Evolutionary conservation across 2,888 invertebrate genomes (phyloP), one percentile per base, ranked within the genome.

Genomic region (Auanema freiburgensis): DNA sequence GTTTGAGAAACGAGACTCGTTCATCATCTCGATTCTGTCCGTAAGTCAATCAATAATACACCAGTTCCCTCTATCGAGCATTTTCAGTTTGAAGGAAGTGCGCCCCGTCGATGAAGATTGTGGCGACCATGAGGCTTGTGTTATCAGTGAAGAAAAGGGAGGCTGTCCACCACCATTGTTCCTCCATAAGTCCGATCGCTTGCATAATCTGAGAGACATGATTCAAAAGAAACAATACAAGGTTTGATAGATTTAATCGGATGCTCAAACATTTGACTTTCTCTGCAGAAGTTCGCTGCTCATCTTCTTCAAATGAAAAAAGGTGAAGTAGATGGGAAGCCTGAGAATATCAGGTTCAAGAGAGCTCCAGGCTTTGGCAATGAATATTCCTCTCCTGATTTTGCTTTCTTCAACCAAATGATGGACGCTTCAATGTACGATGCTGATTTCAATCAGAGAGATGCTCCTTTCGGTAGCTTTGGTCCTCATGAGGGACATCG

Each of bases 81-180:
- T 25, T 8, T 58, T 25, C 50, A 64, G 64, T 16, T 51, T 55
- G 54, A 64, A 64, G 40, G 59, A 64, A 25, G 55, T 64, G 25
- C 64, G 64, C n/a, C 57, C 63, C 1, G 14, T 63, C 8, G 33
- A 33, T 12, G 49, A 46, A 8, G 52, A 51, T n/a, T 64, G 64
- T 59, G 64, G 49, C 4, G 64, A 64, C 54, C 24, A 53, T 3
- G 41, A 21, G 33, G 64, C 64, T 16, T 64, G 64, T 51, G 64
- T 55, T 21, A 40, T 64, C 8, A 59, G 49, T 41, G 49, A 59
- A 18, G 64, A 59, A 43, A 59, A 46, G 21, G 64, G 64, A 12
- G 64, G 64, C 42, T 64, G 64, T 33, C 54, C 55, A 16, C 54
- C 64, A 54, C 59, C 64, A 2, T 33, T 64, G 21, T 64, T 64